Evolutionary conservation across 2,797 vertebrate species (phyloP), one percentile per base, ranked within the genome.

Genomic region (Lycodopsis pacificus): DNA sequence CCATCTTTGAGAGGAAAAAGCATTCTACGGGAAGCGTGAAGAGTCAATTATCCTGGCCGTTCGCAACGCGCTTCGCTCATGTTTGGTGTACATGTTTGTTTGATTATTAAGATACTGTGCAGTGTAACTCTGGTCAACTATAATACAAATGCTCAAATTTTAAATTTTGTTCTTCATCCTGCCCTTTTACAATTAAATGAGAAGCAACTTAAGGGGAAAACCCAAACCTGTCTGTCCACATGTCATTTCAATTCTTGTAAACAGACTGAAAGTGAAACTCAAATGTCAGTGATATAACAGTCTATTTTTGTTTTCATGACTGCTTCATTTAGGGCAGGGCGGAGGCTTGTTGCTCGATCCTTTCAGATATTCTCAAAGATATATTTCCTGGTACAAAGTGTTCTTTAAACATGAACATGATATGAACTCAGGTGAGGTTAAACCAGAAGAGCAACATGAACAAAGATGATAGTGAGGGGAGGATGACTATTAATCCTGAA

Each of bases 1-100:
- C 94, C 95, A 96, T 96, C 27, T 89, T 87, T 25, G 8, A 59
- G 32, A 0, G 13, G 49, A 30, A 57, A 1, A 7, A 17, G 2
- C 5, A 3, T 7, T 0, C 59, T 91, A 95, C 92, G 93, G 95
- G 13, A 84, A 68, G 77, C 12, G 51, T 0, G 2, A 42, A 53
- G 17, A 67, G 86, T 73, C 93, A 94, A 59, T 15, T 1, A 0
- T 14, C 9, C 5, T 7, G 27, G 3, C 10, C 0, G 4, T 17
- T 30, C 8, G 19, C 14, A 7, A 15, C 17, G 3, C 0, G 4
- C 8, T 64, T 49, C 9, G 49, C 49, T 4, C 0, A 4, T 11
- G 14, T 48, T 66, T 57, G 1, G 20, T 36, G 25, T 20, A 14
- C 2, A 2, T 13, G n/a, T 61, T 59, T 54, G 12, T 54, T 51